phyloP scores from a whole-genome alignment of 1,140 invertebrate genomes.

The Orchesella cincta region DNA sequence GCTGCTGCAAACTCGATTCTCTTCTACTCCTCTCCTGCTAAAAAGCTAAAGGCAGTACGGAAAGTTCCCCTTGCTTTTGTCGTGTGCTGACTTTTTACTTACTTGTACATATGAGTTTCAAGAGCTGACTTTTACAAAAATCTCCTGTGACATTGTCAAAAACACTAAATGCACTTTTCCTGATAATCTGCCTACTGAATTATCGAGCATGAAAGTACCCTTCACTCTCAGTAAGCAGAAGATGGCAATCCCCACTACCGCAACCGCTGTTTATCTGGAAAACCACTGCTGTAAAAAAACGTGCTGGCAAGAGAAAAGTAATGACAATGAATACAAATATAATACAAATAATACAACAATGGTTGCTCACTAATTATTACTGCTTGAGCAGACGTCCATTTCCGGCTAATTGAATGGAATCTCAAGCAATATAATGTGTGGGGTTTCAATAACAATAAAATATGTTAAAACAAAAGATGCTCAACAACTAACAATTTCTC shows the following conservation, averaged over 20 bases:
- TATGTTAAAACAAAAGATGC: constrained; percentile 12
- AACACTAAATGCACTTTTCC: constrained; percentile 1
- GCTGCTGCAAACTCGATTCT: background rate
- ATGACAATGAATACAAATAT: background rate
- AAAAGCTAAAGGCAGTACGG: background rate
- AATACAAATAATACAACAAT: background rate
- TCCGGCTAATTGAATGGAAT: constrained; percentile 8
- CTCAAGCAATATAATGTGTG: background rate
- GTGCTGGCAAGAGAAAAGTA: no score
- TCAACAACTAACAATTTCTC: no score
- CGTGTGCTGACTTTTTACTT: background rate
- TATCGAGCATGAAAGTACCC: background rate
- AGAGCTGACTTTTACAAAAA: constrained; percentile 16
- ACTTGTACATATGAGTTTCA: background rate
- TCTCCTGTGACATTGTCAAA: constrained; percentile 20
- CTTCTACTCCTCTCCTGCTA: background rate
- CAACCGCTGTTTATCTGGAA: no score
- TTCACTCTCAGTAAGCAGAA: background rate
- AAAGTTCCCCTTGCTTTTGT: constrained; percentile 2
- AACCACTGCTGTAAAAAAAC: no score
- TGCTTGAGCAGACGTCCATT: background rate
- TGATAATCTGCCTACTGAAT: constrained; percentile 20
- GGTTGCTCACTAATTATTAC: background rate
- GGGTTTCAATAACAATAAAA: background rate
- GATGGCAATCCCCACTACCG: background rate